A percentile compares a stretch with the other conserved stretches of the same genome.
phyloP scores from a whole-genome alignment of 2,797 vertebrate species.

The Cyprinodon diabolis region DNA sequence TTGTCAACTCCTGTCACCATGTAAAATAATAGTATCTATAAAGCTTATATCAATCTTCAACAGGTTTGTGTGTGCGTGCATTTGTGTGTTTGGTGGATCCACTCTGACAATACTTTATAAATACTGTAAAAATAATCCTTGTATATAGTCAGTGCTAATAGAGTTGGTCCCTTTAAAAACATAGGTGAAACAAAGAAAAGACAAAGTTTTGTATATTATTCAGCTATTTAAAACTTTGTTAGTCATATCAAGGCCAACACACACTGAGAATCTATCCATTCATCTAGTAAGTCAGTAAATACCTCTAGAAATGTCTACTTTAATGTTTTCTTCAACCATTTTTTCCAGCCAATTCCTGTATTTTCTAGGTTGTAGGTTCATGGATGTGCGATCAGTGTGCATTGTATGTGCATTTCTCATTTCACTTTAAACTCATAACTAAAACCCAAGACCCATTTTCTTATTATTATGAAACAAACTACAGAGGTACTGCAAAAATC shows the following conservation, averaged over 20 bases:
- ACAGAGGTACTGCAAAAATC: slow-evolving; percentile 46
- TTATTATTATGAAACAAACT: slow-evolving; percentile 22
- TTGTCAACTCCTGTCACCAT: slow-evolving; percentile 70
- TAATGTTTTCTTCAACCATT: slow-evolving; percentile 13
- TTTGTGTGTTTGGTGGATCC: slow-evolving; percentile 43
- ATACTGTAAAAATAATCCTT: slow-evolving; percentile 12
- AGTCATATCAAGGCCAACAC: slow-evolving; percentile 49
- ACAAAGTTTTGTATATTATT: slow-evolving; percentile 17
- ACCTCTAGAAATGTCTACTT: slow-evolving; percentile 12
- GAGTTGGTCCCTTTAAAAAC: slow-evolving; percentile 16
- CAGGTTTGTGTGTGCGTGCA: slow-evolving; percentile 23
- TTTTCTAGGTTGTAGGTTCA: slow-evolving; percentile 32
- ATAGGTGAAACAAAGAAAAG: slow-evolving; percentile 8
- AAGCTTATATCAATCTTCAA: slow-evolving; percentile 24
- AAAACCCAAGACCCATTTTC: slow-evolving; percentile 29
- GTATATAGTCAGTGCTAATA: slow-evolving; percentile 29
- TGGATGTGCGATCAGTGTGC: slow-evolving; percentile 52
- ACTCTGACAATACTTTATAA: slow-evolving; percentile 22
- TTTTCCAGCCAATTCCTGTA: slow-evolving; percentile 19
- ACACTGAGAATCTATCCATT: slow-evolving; percentile 40
- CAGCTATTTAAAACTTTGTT: slow-evolving; percentile 29
- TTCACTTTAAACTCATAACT: slow-evolving; percentile 33
- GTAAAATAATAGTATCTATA: slow-evolving; percentile 72
- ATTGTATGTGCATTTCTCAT: slow-evolving; percentile 36
- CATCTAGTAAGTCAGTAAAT: slow-evolving; percentile 9